Evolutionary conservation across 2,797 vertebrate genomes (phyloP), one percentile per base, ranked within the genome.

Genomic region (Distichodus sexfasciatus): DNA sequence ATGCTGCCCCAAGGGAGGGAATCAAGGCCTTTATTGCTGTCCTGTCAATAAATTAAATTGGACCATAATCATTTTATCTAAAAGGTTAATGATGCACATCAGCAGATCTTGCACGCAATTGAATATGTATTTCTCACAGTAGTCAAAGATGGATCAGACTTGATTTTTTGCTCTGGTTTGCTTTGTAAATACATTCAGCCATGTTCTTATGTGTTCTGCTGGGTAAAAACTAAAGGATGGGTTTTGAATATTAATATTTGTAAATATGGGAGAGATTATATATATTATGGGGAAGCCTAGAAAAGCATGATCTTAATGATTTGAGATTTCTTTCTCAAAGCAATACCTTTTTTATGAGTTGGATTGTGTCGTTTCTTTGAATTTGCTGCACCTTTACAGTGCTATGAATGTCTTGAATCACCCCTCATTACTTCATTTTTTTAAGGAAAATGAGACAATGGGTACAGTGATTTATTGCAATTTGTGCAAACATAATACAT

Each of bases 231-330:
- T 15, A 24, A 47, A 33, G 51, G 23, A 64, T 58, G 53, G 23
- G 26, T 58, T 40, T 35, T 68, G 46, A 41, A 48, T 58, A 58
- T 66, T 67, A 41, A 53, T 28, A 43, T 57, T 60, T 79, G 54
- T 76, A 57, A 50, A 79, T 46, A 75, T 72, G 46, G 60, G 40
- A 36, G 63, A 66, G 24, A 71, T 29, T 64, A 71, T 51, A 76
- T 46, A 58, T 57, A 69, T 71, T 33, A 67, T 47, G 29, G 46
- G 9, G 64, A 61, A 71, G 47, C 23, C 35, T 61, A 64, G 50
- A 54, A 28, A 60, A 31, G 43, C 58, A 26, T 5, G n/a, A 38
- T 31, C 4, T 15, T 36, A 21, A 24, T 11, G 2, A 40, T 38
- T n/a, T 17, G n/a, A 12, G 17, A 46, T 9, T 41, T 51, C 17